Conservation (phyloP, 2,797 vertebrate genomes). For the Parauchenoglanis punctatus region DNA sequence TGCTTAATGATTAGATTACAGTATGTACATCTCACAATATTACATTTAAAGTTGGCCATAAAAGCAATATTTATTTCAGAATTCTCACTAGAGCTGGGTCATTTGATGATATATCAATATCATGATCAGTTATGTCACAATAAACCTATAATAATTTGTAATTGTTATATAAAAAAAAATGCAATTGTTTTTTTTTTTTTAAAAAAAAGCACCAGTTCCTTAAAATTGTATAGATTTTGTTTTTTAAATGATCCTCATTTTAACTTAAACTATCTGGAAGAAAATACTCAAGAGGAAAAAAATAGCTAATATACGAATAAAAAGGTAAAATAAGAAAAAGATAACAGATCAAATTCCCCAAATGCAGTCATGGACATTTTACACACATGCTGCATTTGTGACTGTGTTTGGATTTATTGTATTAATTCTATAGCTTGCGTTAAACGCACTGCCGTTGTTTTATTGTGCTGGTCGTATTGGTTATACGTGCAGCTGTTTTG, state of each 20-base stretch:
- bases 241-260: background rate
- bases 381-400: background rate
- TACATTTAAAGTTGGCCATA: background rate
- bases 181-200: background rate
- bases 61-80: background rate
- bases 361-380: background rate
- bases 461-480: background rate
- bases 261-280: background rate
- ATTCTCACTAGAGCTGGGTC: background rate
- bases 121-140: background rate
- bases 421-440: background rate
- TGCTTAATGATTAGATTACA: background rate
- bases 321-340: background rate
- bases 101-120: background rate
- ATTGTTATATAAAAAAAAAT: too few relatives aligned
- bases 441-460: background rate
- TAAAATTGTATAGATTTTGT: background rate
- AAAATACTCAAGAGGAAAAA: too few relatives aligned
- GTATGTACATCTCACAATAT: background rate
- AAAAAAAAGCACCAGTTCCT: too few relatives aligned
- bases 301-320: background rate
- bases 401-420: background rate
- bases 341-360: background rate
- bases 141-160: background rate
- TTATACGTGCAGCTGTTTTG: background rate